Evolutionary conservation across 2,113 vertebrate genomes (phyloP).

Genomic region (Stegostoma tigrinum): DNA sequence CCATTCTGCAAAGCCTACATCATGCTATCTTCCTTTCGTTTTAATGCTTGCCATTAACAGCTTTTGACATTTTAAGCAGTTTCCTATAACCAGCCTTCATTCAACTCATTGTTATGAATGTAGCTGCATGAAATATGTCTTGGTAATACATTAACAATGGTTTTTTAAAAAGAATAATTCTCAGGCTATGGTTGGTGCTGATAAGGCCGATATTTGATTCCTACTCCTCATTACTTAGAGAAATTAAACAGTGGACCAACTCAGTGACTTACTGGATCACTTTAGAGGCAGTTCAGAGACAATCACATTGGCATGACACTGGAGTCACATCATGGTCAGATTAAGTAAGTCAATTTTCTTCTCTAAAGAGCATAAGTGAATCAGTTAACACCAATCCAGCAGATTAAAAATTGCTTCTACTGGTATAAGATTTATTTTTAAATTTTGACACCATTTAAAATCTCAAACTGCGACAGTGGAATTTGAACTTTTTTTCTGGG

Average conservation of each 20-base stretch:
- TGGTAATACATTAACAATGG: neutral
- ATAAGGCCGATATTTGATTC: neutral
- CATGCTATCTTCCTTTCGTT: neutral
- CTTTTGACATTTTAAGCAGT: neutral
- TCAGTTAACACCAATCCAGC: neutral
- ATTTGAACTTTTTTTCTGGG: neutral
- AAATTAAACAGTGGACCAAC: neutral
- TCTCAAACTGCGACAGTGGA: neutral
- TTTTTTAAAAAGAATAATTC: neutral
- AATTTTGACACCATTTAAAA: neutral
- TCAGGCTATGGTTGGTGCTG: neutral
- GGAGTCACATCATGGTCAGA: neutral
- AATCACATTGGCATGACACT: neutral
- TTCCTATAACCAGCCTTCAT: neutral
- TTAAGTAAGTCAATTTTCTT: neutral
- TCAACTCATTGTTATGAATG: neutral
- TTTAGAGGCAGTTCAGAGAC: neutral
- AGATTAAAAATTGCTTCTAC: neutral
- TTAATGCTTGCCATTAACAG: neutral
- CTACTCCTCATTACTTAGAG: neutral
- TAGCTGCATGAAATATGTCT: neutral
- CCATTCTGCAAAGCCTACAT: neutral
- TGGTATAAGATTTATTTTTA: neutral
- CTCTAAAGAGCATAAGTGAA: neutral
- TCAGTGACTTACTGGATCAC: neutral